These are phyloP conservation scores for Umimayanthus kanabou DNA, from an alignment of 92 coral and sea anemone species.

Conservation along the genomic window DNA sequence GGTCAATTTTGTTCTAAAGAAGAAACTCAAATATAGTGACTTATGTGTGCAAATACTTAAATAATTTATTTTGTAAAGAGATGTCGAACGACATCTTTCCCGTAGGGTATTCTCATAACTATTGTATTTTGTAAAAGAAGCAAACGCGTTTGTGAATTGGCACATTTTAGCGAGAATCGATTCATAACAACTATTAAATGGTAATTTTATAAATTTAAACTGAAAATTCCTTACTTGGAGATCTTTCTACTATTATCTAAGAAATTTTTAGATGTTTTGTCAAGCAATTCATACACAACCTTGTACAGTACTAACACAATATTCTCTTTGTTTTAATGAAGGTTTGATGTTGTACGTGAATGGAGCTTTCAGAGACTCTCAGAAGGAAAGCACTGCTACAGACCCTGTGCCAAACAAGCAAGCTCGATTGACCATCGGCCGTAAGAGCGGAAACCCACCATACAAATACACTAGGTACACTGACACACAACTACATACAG, in stretches of 20 bases:
- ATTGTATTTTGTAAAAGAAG: too few species aligned
- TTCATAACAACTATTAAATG: not conserved
- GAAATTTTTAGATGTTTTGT: not conserved
- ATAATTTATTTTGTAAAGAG: not conserved
- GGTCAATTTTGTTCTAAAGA: not conserved
- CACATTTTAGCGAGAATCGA: not conserved
- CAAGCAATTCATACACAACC: not conserved
- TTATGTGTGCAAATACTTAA: too few species aligned
- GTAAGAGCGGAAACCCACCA: constrained; percentile 92
- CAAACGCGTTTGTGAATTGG: too few species aligned
- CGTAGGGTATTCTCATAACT: too few species aligned
- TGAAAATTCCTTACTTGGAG: not conserved
- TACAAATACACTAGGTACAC: constrained; percentile 88
- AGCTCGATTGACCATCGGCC: constrained; percentile 90
- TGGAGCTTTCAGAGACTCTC: constrained; percentile 98
- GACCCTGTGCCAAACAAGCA: constrained; percentile 89
- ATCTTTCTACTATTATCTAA: too few species aligned
- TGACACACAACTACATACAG: not conserved
- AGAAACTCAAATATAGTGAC: not conserved
- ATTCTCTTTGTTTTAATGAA: not conserved
- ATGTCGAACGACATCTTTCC: not conserved
- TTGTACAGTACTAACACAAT: not conserved
- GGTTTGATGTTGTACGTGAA: constrained; percentile 88
- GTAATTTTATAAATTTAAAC: not conserved
- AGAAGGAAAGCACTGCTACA: constrained; percentile 73